phyloP scores from a whole-genome alignment of 2,113 vertebrate genomes.

The Hepsetus odoe region DNA sequence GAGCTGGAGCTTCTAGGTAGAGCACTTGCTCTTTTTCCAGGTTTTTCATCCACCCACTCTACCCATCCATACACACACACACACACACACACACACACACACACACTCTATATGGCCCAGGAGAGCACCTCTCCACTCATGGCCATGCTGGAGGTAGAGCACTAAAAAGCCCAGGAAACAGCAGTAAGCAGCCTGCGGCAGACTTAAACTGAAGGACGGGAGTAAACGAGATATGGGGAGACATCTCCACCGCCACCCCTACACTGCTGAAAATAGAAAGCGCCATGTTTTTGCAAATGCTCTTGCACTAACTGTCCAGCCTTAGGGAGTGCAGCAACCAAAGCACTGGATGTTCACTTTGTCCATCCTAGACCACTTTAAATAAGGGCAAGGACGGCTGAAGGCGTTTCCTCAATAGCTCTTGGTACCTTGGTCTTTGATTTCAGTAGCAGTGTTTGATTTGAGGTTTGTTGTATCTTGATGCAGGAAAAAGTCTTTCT shows the following conservation, averaged over 20 bases:
- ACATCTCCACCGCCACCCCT: not conserved
- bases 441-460: too few relatives aligned
- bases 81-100: not conserved
- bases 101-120: not conserved
- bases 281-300: not conserved
- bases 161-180: not conserved
- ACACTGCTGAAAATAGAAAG: not conserved
- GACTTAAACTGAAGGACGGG: not conserved
- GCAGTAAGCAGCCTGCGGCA: not conserved
- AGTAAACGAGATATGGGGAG: conserved; percentile 9
- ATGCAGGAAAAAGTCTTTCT: too few relatives aligned
- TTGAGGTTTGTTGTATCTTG: too few relatives aligned
- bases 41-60: conserved; percentile 36
- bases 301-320: not conserved
- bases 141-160: not conserved
- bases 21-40: conserved; percentile 23
- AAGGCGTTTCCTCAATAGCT: not conserved
- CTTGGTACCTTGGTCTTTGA: not conserved
- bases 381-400: not conserved
- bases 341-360: not conserved
- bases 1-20: conserved; percentile 2
- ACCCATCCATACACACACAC: not conserved
- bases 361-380: not conserved
- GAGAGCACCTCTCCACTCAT: not conserved
- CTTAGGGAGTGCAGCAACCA: not conserved